Evolutionary conservation across 2,888 invertebrate species (phyloP).

Genomic region (Drosophila yooni): DNA sequence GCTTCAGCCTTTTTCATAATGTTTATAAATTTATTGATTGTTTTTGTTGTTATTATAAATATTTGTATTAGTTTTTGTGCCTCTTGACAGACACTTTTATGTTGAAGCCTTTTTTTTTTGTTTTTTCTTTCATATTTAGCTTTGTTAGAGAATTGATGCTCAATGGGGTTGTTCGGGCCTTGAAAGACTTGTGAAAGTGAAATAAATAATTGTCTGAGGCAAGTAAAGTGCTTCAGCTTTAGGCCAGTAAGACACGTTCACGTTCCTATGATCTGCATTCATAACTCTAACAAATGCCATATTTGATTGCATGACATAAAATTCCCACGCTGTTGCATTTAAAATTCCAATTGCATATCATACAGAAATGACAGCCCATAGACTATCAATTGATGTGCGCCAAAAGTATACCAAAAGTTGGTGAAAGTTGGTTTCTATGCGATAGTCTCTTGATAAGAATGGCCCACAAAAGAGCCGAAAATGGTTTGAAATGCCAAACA

Average conservation of each 20-base stretch:
- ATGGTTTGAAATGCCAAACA: conserved; percentile 55
- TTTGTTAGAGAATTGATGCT: conserved; percentile 27
- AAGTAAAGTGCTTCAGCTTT: conserved; percentile 2
- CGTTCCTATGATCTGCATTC: conserved; percentile 25
- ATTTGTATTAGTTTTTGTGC: conserved; percentile 52
- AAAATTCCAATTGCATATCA: conserved; percentile 61
- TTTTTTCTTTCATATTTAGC: conserved; percentile 23
- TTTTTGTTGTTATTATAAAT: conserved; percentile 65
- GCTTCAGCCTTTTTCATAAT: conserved; percentile 62
- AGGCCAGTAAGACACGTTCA: conserved; percentile 10
- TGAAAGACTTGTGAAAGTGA: conserved; percentile 48
- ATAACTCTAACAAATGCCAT: conserved; percentile 36
- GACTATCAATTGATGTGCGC: conserved; percentile 41
- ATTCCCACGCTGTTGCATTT: conserved; percentile 47
- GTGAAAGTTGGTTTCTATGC: conserved; percentile 46
- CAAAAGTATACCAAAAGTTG: conserved; percentile 33
- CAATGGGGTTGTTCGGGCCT: conserved; percentile 34
- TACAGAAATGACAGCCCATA: conserved; percentile 32
- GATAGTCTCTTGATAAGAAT: conserved; percentile 27
- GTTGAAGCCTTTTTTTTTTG: conserved; percentile 41
- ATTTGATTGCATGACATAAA: conserved; percentile 10
- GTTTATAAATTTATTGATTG: conserved; percentile 69
- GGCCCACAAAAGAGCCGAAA: conserved; percentile 13
- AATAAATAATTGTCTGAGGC: conserved; percentile 19
- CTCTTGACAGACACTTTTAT: conserved; percentile 38